These are phyloP conservation scores for Drosophila navojoa DNA, from an alignment of 1,140 invertebrate genomes.

Conservation along the genomic window DNA sequence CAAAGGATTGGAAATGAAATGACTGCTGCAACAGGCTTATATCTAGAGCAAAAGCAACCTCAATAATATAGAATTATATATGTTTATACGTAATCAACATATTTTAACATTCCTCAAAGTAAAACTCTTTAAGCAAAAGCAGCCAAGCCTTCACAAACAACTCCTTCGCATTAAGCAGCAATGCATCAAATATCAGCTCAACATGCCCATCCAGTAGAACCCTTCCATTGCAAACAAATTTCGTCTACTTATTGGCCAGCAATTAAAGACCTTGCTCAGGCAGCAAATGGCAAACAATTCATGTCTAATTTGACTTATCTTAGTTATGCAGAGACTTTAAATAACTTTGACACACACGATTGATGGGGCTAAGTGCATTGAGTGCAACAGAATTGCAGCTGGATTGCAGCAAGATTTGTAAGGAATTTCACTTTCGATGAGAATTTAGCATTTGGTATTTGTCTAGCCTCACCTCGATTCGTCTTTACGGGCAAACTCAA, in stretches of 20 bases:
- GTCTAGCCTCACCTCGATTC: constrained; percentile 27
- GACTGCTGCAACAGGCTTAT: too few species aligned
- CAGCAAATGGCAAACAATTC: constrained; percentile 4
- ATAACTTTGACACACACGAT: neutral
- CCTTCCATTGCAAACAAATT: too few species aligned
- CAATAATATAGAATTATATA: too few species aligned
- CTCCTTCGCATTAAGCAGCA: too few species aligned
- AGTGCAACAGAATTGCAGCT: neutral
- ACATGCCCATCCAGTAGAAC: too few species aligned
- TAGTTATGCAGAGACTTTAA: constrained; percentile 1
- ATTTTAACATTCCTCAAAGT: too few species aligned
- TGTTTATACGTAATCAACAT: too few species aligned
- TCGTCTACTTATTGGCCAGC: neutral
- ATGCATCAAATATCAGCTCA: too few species aligned
- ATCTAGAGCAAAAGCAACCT: too few species aligned
- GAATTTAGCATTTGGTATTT: constrained; percentile 12
- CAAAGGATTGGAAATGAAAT: too few species aligned
- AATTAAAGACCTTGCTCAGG: neutral
- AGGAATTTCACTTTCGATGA: constrained; percentile 55
- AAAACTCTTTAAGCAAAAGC: too few species aligned
- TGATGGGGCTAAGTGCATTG: neutral
- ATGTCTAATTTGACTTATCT: constrained; percentile 8
- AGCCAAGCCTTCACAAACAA: too few species aligned
- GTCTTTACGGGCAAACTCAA: constrained; percentile 57
- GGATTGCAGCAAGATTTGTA: constrained; percentile 7